Evolutionary conservation across 2,113 vertebrate species (phyloP), one percentile per base, ranked within the genome.

Genomic region (Arenaria interpres): DNA sequence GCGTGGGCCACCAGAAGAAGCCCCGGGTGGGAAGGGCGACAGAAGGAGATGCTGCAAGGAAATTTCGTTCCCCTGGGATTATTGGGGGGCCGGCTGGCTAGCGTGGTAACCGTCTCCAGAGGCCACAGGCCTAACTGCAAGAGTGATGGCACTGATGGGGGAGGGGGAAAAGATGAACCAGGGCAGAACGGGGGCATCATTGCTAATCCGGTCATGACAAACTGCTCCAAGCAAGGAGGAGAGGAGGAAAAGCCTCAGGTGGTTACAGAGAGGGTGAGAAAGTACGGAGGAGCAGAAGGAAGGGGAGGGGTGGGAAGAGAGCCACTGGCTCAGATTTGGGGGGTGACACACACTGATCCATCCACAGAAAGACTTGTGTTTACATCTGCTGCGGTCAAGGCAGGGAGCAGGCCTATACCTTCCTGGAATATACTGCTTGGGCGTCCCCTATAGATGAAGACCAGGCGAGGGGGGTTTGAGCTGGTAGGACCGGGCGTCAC

Each of bases 81-180:
- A 37, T 12, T 8, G 12, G 88, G 67, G 41, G 39, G 39, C 39
- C 39, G 39, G 79, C 68, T 2, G 35, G 87, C 86, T 45, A 13
- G 89, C 74, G 69, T 41, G 0, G 0, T 10, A 73, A 46, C 43
- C 45, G 68, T 95, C 81, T 87, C 87, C 88, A 67, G 85, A 95
- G 88, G 94, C 89, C 86, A 74, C 85, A 87, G 85, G 96, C 93
- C 92, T 96, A 67, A 77, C 54, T 91, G 88, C 73, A 62, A 35
- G 73, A 73, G 60, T 7, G 35, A n/a, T 63, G 77, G 56, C 74
- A 50, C 10, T 14, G 23, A 46, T 46, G 45, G 46, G 46, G 46
- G 28, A 46, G 85, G 14, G 23, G 24, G 10, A 7, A 15, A 39
- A 15, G 28, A 48, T 20, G 21, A 74, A 60, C 28, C 10, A 8